phyloP scores from a whole-genome alignment of 2,797 vertebrate species.

The Schizothorax lantsangensis region DNA sequence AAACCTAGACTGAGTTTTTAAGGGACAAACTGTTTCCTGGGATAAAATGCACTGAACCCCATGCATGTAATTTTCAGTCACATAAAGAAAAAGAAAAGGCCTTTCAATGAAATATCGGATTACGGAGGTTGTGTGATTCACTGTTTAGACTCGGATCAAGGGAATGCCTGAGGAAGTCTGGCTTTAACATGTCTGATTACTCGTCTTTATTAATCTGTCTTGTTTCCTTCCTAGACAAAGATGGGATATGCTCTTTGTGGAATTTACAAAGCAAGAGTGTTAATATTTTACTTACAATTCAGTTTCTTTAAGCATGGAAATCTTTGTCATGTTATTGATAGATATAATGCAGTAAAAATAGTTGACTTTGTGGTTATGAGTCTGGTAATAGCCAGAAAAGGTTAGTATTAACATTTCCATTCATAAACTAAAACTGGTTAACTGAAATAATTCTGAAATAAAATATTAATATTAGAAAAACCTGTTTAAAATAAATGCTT shows the following conservation, averaged over 20 bases:
- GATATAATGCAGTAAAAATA: not conserved
- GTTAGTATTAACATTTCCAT: not conserved
- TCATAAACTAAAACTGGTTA: not conserved
- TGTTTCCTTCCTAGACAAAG: slow-evolving; percentile 9
- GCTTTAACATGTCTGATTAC: slow-evolving; percentile 35
- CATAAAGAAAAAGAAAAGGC: not conserved
- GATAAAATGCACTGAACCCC: not conserved
- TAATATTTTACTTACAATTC: slow-evolving; percentile 6
- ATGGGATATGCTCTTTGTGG: not conserved
- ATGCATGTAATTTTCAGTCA: not conserved
- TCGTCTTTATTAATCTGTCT: slow-evolving; percentile 25
- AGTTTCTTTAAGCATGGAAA: not conserved
- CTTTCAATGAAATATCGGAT: not conserved
- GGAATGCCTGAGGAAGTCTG: slow-evolving; percentile 32
- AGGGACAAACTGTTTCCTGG: slow-evolving; percentile 3
- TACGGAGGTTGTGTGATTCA: slow-evolving; percentile 12
- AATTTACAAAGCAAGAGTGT: not conserved
- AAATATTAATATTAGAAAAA: not conserved
- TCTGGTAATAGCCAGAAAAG: not conserved
- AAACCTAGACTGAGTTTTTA: not conserved
- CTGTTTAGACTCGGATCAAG: slow-evolving; percentile 34
- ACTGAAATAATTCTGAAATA: not conserved
- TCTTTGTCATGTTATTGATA: not conserved
- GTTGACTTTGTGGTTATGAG: not conserved
- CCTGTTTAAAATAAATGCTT: not conserved